phyloP scores from a whole-genome alignment of 2,888 invertebrate genomes.

The Machimus rusticus region DNA sequence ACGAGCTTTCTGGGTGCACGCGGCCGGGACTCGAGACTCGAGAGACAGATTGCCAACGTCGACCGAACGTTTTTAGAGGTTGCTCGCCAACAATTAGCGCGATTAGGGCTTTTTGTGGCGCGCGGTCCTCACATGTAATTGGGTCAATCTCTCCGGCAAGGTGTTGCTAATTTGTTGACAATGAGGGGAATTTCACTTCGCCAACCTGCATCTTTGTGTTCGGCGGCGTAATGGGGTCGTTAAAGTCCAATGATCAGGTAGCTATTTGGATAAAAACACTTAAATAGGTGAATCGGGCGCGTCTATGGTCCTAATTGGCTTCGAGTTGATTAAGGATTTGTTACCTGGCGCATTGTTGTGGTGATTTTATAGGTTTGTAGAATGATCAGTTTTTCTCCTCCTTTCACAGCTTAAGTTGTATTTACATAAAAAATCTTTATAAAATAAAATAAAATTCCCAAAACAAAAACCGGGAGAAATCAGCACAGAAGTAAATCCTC shows the following conservation, averaged over 20 bases:
- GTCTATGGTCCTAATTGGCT: background rate
- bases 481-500: background rate
- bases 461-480: background rate
- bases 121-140: background rate
- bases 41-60: background rate
- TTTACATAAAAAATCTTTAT: background rate
- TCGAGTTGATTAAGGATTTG: background rate
- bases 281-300: background rate
- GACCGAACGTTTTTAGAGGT: background rate
- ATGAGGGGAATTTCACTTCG: background rate
- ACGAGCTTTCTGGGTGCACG: background rate
- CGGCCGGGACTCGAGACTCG: background rate
- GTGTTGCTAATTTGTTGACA: background rate
- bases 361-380: background rate
- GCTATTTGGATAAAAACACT: background rate
- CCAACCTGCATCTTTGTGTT: background rate
- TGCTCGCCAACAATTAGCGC: background rate
- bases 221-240: background rate
- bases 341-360: background rate
- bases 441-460: background rate
- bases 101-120: background rate
- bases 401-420: background rate
- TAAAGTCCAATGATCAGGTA: background rate
- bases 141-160: background rate
- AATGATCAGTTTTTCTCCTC: background rate